Evolutionary conservation across 2,888 invertebrate species (phyloP).

Genomic region (Chrysolina americana): DNA sequence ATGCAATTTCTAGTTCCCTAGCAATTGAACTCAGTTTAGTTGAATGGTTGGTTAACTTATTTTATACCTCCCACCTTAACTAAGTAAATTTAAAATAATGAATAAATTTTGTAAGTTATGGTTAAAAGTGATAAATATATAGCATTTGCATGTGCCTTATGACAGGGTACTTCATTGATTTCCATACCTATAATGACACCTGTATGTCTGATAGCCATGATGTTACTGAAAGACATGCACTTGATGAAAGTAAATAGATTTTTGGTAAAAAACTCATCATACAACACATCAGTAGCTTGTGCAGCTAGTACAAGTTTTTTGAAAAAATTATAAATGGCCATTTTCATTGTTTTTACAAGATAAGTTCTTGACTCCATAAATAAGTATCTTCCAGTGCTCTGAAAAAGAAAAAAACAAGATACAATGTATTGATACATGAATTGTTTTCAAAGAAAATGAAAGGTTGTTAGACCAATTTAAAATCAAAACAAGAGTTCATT

Average conservation of each 20-base stretch:
- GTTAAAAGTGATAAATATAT: no score
- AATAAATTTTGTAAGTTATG: no score
- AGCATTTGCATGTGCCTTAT: no score
- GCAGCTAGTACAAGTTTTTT: conserved; percentile 33
- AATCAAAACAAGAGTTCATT: no score
- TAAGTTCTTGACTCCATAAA: conserved; percentile 33
- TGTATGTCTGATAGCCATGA: conserved; percentile 40
- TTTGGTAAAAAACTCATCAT: conserved; percentile 32
- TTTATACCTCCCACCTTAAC: no score
- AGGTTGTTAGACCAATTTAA: no score
- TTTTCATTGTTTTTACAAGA: conserved; percentile 32
- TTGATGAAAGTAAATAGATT: conserved; percentile 34
- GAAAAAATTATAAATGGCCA: conserved; percentile 40
- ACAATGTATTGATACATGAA: no score
- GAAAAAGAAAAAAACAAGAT: conserved; percentile 14
- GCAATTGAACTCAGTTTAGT: no score
- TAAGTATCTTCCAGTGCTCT: conserved; percentile 36
- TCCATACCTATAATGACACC: conserved; percentile 42
- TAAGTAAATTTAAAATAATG: no score
- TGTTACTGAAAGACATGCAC: conserved; percentile 34
- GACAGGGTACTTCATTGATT: neutral
- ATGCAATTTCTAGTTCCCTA: no score
- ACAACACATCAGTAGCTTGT: conserved; percentile 33
- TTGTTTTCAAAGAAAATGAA: no score
- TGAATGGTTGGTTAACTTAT: no score